These are phyloP conservation scores for Euzetes globulus DNA, from an alignment of 2,888 invertebrate genomes.

Conservation along the genomic window DNA sequence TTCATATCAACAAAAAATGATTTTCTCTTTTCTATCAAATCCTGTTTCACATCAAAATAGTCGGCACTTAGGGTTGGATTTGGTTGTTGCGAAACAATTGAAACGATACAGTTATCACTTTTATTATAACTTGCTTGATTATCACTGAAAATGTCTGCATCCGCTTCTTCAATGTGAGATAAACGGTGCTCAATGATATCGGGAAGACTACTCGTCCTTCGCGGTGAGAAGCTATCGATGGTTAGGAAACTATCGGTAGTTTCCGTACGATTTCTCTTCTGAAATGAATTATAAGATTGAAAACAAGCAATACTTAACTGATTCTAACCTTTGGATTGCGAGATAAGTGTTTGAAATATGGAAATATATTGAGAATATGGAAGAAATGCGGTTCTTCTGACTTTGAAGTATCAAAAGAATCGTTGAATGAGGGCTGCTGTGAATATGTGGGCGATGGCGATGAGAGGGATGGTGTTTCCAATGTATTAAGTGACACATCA, in stretches of 20 bases:
- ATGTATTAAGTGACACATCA: neutral
- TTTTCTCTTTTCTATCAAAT: constrained; percentile 4
- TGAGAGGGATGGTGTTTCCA: neutral
- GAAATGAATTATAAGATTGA: neutral
- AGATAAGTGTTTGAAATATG: neutral
- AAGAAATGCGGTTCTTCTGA: neutral
- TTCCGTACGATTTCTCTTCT: neutral
- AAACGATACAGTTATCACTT: neutral
- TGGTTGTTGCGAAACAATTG: neutral
- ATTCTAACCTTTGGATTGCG: constrained; percentile 1
- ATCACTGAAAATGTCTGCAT: neutral
- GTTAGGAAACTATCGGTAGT: neutral
- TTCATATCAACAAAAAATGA: constrained; percentile 1
- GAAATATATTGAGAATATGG: neutral
- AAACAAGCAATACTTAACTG: too few relatives aligned
- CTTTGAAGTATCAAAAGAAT: neutral
- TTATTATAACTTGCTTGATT: neutral
- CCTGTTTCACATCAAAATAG: neutral
- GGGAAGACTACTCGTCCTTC: constrained; percentile 1
- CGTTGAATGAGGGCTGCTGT: constrained; percentile 9
- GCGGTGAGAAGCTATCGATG: neutral
- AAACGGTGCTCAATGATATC: neutral
- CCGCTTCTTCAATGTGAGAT: neutral
- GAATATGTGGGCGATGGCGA: neutral
- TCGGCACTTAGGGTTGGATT: neutral